Conservation (phyloP, 2,888 invertebrate species). For the Drosophila meridiana region DNA sequence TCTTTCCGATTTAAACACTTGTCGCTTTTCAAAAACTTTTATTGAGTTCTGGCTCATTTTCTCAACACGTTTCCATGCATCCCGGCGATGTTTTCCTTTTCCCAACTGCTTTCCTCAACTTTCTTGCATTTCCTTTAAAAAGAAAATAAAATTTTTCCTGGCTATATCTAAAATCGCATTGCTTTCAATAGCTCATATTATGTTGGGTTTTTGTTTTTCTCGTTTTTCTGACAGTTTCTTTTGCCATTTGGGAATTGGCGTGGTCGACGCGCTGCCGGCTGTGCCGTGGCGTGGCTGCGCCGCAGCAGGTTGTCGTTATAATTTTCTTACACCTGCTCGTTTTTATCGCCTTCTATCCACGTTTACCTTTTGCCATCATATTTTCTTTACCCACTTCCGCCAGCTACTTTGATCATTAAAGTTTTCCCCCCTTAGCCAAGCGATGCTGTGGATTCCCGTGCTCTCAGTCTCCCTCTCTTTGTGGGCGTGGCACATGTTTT, state of each 20-base stretch:
- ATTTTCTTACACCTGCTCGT: conserved; percentile 46
- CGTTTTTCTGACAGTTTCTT: background rate
- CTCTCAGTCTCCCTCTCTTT: background rate
- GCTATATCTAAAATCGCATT: background rate
- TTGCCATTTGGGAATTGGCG: background rate
- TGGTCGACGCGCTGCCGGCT: background rate
- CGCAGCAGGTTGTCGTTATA: conserved; percentile 49
- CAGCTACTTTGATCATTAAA: conserved; percentile 68
- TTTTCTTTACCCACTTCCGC: conserved; percentile 47
- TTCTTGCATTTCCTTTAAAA: background rate
- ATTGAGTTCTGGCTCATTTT: conserved; percentile 1
- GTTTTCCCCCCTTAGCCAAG: conserved; percentile 39
- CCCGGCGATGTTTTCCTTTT: background rate
- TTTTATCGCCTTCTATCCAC: conserved; percentile 20
- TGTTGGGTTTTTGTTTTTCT: background rate
- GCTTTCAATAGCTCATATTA: conserved; percentile 19
- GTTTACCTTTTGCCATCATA: conserved; percentile 37
- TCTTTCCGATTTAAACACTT: background rate
- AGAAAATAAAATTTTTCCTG: background rate
- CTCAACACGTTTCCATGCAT: background rate
- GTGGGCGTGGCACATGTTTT: conserved; percentile 41
- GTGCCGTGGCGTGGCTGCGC: conserved; percentile 5
- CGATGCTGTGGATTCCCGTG: background rate
- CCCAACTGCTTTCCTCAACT: background rate
- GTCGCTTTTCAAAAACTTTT: conserved; percentile 1